Percentiles rank a stretch among this genome's conserved stretches.
Conservation (phyloP, 2,888 invertebrate genomes). For the Kryphioiulus occultus region DNA sequence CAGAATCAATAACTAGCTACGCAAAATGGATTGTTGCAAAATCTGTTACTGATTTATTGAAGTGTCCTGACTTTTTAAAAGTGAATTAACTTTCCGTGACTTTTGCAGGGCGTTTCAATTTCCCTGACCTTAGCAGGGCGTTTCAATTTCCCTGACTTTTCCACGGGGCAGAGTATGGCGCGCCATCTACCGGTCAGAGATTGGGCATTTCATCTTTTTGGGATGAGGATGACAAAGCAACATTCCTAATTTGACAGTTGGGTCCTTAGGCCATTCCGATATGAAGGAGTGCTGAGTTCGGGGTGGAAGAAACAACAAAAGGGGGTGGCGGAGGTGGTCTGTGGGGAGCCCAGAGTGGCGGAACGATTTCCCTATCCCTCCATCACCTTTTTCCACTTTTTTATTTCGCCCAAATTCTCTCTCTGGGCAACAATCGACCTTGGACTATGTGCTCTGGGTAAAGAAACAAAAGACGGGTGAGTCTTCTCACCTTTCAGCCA, state of each 20-base stretch:
- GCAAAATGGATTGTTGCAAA: too few species aligned
- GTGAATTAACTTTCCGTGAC: too few species aligned
- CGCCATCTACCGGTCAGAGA: background rate
- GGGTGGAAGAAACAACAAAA: conserved; percentile 41
- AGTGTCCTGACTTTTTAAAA: too few species aligned
- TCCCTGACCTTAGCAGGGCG: too few species aligned
- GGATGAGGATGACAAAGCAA: conserved; percentile 48
- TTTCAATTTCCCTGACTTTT: too few species aligned
- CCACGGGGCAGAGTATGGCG: background rate
- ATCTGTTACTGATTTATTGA: too few species aligned
- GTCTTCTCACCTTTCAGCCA: conserved; percentile 37
- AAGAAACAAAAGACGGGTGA: conserved; percentile 40
- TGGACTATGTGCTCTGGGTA: conserved; percentile 39
- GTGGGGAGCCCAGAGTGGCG: conserved; percentile 17
- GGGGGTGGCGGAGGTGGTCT: background rate
- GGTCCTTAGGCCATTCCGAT: conserved; percentile 1
- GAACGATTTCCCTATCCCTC: conserved; percentile 37
- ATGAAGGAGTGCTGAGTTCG: conserved; percentile 47
- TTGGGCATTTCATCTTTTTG: background rate
- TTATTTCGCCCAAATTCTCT: conserved; percentile 37
- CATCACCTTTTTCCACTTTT: conserved; percentile 41
- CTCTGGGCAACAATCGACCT: conserved; percentile 44
- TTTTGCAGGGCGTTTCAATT: too few species aligned
- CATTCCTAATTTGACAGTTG: conserved; percentile 46
- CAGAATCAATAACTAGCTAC: too few species aligned